These are phyloP conservation scores for Petaurus breviceps DNA, from an alignment of 2,113 vertebrate species.

Conservation along the genomic window DNA sequence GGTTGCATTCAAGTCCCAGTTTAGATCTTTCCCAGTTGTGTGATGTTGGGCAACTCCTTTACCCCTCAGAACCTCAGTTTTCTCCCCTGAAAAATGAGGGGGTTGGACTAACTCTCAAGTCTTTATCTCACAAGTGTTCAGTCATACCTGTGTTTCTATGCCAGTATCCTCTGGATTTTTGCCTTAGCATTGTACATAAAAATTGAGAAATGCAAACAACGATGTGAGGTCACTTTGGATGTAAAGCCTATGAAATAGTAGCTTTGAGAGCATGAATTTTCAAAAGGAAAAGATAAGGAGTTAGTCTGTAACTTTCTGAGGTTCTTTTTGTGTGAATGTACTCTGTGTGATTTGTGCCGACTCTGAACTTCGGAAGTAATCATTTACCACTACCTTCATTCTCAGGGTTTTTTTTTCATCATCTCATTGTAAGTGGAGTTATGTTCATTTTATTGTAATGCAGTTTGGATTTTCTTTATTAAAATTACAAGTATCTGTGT, in stretches of 20 bases:
- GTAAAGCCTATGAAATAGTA: slow-evolving; percentile 11
- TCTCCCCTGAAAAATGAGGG: not conserved
- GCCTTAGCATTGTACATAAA: not conserved
- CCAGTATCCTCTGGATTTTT: slow-evolving; percentile 17
- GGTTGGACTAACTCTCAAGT: not conserved
- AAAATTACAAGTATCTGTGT: slow-evolving; percentile 44
- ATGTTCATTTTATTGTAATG: slow-evolving; percentile 37
- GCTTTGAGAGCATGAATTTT: not conserved
- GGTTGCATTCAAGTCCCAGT: not conserved
- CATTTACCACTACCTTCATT: slow-evolving; percentile 54
- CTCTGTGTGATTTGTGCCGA: slow-evolving; percentile 37
- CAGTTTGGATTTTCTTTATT: slow-evolving; percentile 51
- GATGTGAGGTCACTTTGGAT: slow-evolving; percentile 4
- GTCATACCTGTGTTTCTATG: slow-evolving; percentile 34
- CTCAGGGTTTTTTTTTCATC: slow-evolving; percentile 41
- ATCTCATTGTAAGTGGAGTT: slow-evolving; percentile 35
- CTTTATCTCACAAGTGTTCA: slow-evolving; percentile 27
- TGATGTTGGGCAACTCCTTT: slow-evolving; percentile 27
- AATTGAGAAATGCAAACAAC: slow-evolving; percentile 16
- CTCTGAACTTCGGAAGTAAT: slow-evolving; percentile 68
- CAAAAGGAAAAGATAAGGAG: not conserved
- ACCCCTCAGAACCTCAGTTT: slow-evolving; percentile 10
- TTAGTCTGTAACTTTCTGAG: not conserved
- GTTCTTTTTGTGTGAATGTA: slow-evolving; percentile 18
- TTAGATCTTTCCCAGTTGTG: not conserved